These are phyloP conservation scores for Rhinolophus ferrumequinum DNA, from an alignment of 2,113 vertebrate species.

Conservation along the genomic window DNA sequence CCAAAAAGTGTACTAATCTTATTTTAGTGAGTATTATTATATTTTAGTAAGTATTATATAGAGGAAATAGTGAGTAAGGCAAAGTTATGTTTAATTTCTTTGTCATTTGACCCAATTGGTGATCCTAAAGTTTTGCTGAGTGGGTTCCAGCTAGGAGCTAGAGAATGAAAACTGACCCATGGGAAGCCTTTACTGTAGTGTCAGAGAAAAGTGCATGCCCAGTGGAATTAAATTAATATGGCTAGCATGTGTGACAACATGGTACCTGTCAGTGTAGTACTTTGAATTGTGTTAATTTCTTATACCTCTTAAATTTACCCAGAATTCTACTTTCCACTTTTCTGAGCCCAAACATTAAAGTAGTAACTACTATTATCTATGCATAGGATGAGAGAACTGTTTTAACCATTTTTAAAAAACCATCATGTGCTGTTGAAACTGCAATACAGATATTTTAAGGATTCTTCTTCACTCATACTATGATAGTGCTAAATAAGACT, in stretches of 20 bases:
- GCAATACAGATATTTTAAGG: not conserved
- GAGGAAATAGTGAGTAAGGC: not conserved
- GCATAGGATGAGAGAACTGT: not conserved
- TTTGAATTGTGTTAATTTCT: not conserved
- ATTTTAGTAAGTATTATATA: not conserved
- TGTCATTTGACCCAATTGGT: not conserved
- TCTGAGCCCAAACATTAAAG: not conserved
- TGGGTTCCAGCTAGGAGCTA: not conserved
- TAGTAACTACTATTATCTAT: not conserved
- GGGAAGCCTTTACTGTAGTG: not conserved
- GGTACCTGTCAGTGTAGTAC: not conserved
- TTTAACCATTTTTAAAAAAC: not conserved
- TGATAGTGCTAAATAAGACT: not conserved
- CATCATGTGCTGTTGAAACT: not conserved
- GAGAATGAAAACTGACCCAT: not conserved
- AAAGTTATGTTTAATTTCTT: not conserved
- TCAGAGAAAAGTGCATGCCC: not conserved
- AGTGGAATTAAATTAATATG: not conserved
- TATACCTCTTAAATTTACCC: not conserved
- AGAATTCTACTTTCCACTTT: not conserved
- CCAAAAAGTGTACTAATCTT: not conserved
- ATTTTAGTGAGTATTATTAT: not conserved
- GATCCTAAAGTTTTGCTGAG: not conserved
- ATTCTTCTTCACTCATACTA: not conserved
- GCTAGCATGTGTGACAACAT: not conserved